These are phyloP conservation scores for Lasioglossum oenotherae DNA, from an alignment of 2,888 invertebrate species.

Conservation along the genomic window DNA sequence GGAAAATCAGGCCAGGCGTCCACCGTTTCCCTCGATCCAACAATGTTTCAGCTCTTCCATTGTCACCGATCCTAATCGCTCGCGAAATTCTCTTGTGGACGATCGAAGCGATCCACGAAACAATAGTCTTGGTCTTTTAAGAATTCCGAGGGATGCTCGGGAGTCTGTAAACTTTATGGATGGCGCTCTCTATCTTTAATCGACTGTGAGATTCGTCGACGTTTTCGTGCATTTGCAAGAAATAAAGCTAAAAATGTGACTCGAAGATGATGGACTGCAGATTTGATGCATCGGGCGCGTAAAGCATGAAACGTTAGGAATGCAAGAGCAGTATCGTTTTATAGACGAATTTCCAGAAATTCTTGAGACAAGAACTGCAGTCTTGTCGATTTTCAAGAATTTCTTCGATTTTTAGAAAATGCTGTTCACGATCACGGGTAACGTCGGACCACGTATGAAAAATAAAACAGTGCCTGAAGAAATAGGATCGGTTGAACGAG, in stretches of 20 bases:
- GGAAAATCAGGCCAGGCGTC: constrained; percentile 43
- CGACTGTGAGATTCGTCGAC: no score
- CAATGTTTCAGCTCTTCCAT: constrained; percentile 24
- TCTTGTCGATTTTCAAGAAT: background rate
- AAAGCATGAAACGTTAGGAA: no score
- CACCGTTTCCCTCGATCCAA: background rate
- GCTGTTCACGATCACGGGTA: background rate
- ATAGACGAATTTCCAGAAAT: background rate
- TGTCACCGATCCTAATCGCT: no score
- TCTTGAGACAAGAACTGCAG: background rate
- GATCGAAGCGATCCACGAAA: background rate
- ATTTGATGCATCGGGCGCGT: no score
- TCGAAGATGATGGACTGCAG: no score
- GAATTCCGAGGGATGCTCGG: background rate
- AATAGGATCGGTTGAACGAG: no score
- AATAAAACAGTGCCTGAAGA: background rate
- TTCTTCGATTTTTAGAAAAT: background rate
- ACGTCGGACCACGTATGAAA: background rate
- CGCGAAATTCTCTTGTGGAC: background rate
- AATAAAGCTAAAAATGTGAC: no score
- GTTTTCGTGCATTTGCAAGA: no score
- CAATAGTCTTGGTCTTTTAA: background rate
- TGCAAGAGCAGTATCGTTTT: background rate
- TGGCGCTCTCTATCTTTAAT: background rate
- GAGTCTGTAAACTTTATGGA: background rate